Evolutionary conservation across 1,140 invertebrate species (phyloP).

Genomic region (Camponotus floridanus): DNA sequence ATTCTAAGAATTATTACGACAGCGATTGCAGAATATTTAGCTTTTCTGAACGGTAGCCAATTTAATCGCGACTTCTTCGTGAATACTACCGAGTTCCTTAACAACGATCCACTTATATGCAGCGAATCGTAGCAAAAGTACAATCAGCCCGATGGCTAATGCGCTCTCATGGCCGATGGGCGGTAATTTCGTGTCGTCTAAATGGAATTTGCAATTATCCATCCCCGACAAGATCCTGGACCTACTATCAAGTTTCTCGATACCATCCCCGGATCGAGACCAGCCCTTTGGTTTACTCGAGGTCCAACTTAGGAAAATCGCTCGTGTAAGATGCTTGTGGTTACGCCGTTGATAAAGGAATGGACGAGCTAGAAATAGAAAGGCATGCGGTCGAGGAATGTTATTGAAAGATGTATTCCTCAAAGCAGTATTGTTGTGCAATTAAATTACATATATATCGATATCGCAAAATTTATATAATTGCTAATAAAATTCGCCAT

Average conservation of each 20-base stretch:
- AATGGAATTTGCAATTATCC: conserved; percentile 77
- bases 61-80: conserved; percentile 46
- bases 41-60: conserved; percentile 1
- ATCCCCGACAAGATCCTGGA: conserved; percentile 23
- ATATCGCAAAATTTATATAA: too few relatives aligned
- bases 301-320: conserved; percentile 42
- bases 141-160: conserved; percentile 74
- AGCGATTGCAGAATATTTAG: background rate
- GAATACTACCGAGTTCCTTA: conserved; percentile 59
- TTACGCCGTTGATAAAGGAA: conserved; percentile 42
- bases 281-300: conserved; percentile 11
- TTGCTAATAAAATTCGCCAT: background rate
- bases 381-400: background rate
- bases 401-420: conserved; percentile 19
- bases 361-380: background rate
- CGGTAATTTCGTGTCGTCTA: conserved; percentile 66
- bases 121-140: conserved; percentile 61
- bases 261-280: conserved; percentile 43
- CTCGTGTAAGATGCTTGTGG: conserved; percentile 49
- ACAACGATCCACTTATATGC: conserved; percentile 40
- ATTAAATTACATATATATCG: too few relatives aligned
- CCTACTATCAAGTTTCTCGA: conserved; percentile 23
- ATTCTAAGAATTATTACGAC: background rate
- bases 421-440: background rate
- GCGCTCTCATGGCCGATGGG: conserved; percentile 62